Conservation (phyloP, 2,113 vertebrate genomes). For the Nothoprocta perdicaria region DNA sequence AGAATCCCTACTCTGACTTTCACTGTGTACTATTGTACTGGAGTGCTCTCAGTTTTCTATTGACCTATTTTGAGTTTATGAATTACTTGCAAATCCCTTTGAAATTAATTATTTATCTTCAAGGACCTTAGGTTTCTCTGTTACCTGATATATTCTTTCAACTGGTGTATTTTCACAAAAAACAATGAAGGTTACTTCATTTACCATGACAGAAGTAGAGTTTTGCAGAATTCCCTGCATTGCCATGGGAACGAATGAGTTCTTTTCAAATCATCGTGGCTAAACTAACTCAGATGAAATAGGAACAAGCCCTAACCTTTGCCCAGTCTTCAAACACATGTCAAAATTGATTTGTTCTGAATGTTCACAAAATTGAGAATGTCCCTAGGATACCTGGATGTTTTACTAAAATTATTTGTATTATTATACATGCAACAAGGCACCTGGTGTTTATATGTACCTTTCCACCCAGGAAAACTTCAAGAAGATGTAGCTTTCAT, state of each 20-base stretch:
- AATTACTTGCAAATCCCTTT: slow-evolving; percentile 47
- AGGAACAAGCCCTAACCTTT: slow-evolving; percentile 64
- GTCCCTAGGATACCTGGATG: slow-evolving; percentile 5
- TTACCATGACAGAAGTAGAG: slow-evolving; percentile 42
- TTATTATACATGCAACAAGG: slow-evolving; percentile 7
- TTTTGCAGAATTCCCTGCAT: slow-evolving; percentile 36
- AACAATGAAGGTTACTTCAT: background rate
- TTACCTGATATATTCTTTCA: slow-evolving; percentile 46
- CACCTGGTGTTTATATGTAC: slow-evolving; percentile 24
- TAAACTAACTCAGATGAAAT: slow-evolving; percentile 51
- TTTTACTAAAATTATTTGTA: slow-evolving; percentile 49
- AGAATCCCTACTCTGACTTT: background rate
- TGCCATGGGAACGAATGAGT: slow-evolving; percentile 57
- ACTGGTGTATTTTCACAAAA: background rate
- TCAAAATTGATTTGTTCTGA: slow-evolving; percentile 43
- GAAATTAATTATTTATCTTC: slow-evolving; percentile 64
- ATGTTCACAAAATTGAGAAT: slow-evolving; percentile 51
- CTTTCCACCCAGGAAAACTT: background rate
- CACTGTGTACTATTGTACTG: background rate
- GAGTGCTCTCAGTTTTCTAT: slow-evolving; percentile 17
- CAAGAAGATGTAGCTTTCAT: background rate
- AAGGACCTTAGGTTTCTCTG: slow-evolving; percentile 2
- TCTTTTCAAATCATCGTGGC: slow-evolving; percentile 32
- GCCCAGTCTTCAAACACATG: slow-evolving; percentile 29
- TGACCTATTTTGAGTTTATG: slow-evolving; percentile 14